phyloP scores from a whole-genome alignment of 23 tunicate species.

The Corella eumyota region DNA sequence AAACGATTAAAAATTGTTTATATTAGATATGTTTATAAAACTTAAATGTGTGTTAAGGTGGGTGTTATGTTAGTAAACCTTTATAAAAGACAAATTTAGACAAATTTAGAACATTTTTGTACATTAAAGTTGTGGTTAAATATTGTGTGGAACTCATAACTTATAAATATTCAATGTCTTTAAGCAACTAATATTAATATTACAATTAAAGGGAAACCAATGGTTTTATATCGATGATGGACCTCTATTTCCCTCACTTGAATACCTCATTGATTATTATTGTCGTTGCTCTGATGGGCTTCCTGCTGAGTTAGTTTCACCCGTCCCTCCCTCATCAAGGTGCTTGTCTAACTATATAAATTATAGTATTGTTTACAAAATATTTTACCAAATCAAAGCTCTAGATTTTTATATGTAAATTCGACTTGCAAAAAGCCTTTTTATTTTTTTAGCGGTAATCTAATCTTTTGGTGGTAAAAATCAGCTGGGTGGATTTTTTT shows the following conservation, averaged over 20 bases:
- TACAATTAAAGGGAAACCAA: neutral
- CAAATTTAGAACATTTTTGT: no score
- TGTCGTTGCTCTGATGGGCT: slow-evolving; percentile 88
- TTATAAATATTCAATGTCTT: no score
- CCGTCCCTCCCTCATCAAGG: slow-evolving; percentile 46
- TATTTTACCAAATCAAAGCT: neutral
- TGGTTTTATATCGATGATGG: slow-evolving; percentile 99
- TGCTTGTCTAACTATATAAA: slow-evolving; percentile 1
- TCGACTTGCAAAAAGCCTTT: neutral
- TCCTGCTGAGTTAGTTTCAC: slow-evolving; percentile 64
- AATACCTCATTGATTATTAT: slow-evolving; percentile 82
- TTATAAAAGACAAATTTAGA: no score
- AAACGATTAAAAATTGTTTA: no score
- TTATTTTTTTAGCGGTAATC: neutral
- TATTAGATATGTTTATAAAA: no score
- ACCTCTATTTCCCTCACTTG: slow-evolving; percentile 72
- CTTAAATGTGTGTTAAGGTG: no score
- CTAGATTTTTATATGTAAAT: no score
- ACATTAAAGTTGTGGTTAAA: no score
- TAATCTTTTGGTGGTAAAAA: neutral
- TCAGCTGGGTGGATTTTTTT: neutral
- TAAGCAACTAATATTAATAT: no score
- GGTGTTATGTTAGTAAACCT: no score
- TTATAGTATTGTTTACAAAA: neutral
- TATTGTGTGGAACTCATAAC: no score